These are phyloP conservation scores for Glaucopsyche alexis DNA, from an alignment of 2,888 invertebrate genomes.

Conservation along the genomic window DNA sequence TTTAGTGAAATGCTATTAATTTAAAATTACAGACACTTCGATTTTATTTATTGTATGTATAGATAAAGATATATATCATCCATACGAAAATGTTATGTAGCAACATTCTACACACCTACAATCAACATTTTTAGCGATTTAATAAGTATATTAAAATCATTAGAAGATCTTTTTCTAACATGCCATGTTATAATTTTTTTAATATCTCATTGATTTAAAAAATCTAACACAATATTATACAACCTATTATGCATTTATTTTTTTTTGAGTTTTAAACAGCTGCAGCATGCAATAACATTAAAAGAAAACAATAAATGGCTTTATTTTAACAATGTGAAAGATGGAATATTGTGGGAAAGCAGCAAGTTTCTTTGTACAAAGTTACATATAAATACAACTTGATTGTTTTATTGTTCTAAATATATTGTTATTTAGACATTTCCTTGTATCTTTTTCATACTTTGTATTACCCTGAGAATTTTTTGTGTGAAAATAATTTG, in stretches of 20 bases:
- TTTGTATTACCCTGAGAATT: constrained; percentile 14
- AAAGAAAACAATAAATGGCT: constrained; percentile 1
- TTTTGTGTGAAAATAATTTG: constrained; percentile 1
- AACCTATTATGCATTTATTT: background rate
- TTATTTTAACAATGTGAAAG: constrained; percentile 3
- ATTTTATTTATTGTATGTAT: too few relatives aligned
- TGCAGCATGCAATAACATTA: background rate
- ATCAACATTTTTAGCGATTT: too few relatives aligned
- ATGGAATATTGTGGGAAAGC: background rate
- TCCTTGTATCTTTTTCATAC: background rate
- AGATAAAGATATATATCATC: too few relatives aligned
- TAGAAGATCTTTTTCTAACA: background rate
- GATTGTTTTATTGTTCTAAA: constrained; percentile 16
- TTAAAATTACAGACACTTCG: too few relatives aligned
- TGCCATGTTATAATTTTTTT: background rate
- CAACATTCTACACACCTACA: too few relatives aligned
- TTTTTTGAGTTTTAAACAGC: background rate
- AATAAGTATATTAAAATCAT: background rate
- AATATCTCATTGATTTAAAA: too few relatives aligned
- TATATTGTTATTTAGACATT: constrained; percentile 4
- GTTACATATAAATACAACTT: constrained; percentile 8
- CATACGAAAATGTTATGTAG: too few relatives aligned
- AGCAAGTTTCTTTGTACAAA: background rate
- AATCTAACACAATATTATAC: too few relatives aligned
- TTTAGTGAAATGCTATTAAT: too few relatives aligned